A percentile compares a stretch with the other conserved stretches of the same genome.
Conservation (phyloP, 2,797 vertebrate species). For the Salarias fasciatus region DNA sequence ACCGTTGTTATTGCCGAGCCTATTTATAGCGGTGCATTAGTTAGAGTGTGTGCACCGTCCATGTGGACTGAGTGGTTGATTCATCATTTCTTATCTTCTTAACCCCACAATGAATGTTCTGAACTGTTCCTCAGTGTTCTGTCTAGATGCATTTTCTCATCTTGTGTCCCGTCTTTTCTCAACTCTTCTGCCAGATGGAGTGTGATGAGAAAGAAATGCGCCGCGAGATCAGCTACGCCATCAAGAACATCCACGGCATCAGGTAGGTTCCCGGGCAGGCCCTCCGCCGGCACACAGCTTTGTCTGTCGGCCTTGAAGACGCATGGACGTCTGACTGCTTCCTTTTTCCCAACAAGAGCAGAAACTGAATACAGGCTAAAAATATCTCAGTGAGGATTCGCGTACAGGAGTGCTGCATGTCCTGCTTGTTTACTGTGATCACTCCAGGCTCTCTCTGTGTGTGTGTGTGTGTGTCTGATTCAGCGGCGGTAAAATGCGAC, state of each 20-base stretch:
- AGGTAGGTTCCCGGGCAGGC: slow-evolving; percentile 66
- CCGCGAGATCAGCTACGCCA: slow-evolving; percentile 97
- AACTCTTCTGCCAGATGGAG: slow-evolving; percentile 87
- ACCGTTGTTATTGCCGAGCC: too few species aligned
- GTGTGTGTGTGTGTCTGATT: slow-evolving; percentile 55
- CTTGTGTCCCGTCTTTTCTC: background rate
- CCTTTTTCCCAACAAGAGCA: background rate
- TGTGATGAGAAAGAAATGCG: slow-evolving; percentile 97
- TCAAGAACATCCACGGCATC: slow-evolving; percentile 99
- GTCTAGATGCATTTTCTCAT: background rate
- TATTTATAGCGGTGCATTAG: too few species aligned
- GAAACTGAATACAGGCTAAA: slow-evolving; percentile 37
- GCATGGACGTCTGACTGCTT: background rate
- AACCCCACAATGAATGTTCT: too few species aligned
- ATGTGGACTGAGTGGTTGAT: too few species aligned
- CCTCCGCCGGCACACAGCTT: background rate
- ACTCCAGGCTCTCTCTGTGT: slow-evolving; percentile 25
- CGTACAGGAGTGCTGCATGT: slow-evolving; percentile 33
- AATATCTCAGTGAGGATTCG: slow-evolving; percentile 23
- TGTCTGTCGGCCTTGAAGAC: background rate
- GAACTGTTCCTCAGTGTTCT: background rate
- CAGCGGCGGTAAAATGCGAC: slow-evolving; percentile 37
- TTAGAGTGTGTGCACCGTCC: too few species aligned
- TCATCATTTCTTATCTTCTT: too few species aligned
- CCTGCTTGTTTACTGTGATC: slow-evolving; percentile 11